Percentiles rank a stretch among this genome's conserved stretches.
phyloP scores from a whole-genome alignment of 2,888 invertebrate species.

The Lasioglossum villosulum region DNA sequence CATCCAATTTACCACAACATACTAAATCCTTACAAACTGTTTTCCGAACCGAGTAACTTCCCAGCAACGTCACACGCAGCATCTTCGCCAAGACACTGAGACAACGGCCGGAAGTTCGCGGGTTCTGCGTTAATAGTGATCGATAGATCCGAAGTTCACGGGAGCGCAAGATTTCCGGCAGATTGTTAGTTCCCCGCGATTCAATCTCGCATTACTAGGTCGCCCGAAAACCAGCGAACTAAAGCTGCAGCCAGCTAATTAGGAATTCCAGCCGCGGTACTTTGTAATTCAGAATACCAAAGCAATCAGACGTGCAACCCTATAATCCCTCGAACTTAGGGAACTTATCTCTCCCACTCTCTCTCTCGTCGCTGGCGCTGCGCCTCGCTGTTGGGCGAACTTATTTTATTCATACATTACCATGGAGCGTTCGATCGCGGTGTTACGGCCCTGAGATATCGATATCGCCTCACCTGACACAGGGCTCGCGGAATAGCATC shows the following conservation, averaged over 20 bases:
- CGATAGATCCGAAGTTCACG: neutral
- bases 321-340: constrained; percentile 15
- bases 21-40: neutral
- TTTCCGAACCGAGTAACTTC: neutral
- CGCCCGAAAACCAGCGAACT: constrained; percentile 7
- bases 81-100: neutral
- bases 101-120: neutral
- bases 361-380: neutral
- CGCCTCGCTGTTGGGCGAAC: neutral
- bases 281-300: constrained; percentile 20
- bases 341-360: neutral
- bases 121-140: constrained; percentile 7
- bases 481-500: neutral
- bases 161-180: neutral
- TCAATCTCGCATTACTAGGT: constrained; percentile 14
- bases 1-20: neutral
- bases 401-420: constrained; percentile 14
- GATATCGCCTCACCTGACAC: neutral
- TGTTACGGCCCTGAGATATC: neutral
- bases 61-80: neutral
- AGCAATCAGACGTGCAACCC: constrained; percentile 16
- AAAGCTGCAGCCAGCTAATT: constrained; percentile 13
- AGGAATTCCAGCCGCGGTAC: constrained; percentile 18
- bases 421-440: neutral
- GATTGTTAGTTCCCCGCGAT: constrained; percentile 1